Evolutionary conservation across 2,888 invertebrate genomes (phyloP).

Genomic region (Strigamia maritima): DNA sequence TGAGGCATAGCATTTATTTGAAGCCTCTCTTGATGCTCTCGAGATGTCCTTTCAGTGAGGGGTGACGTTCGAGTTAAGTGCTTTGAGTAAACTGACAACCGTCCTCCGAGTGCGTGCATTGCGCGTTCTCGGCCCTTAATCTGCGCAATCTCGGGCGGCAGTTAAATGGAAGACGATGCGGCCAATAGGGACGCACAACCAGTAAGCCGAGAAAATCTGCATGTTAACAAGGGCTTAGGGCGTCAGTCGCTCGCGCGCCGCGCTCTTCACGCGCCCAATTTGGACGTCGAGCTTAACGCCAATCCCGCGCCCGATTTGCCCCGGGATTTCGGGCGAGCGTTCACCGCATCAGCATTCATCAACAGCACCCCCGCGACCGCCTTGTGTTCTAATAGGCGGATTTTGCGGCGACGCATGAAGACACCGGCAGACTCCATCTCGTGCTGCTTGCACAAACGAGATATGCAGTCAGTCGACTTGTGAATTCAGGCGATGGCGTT

Average conservation of each 20-base stretch:
- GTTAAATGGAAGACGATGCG: conserved; percentile 38
- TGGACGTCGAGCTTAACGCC: conserved; percentile 36
- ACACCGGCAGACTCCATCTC: conserved; percentile 3
- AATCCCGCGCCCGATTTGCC: conserved; percentile 38
- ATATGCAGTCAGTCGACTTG: conserved; percentile 3
- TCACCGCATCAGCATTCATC: conserved; percentile 40
- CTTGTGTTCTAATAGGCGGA: conserved; percentile 37
- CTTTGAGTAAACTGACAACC: conserved; percentile 28
- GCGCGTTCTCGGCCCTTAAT: conserved; percentile 29
- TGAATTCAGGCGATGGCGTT: conserved; percentile 12
- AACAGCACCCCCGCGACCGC: conserved; percentile 36
- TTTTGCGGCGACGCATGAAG: conserved; percentile 33
- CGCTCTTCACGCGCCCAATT: conserved; percentile 37
- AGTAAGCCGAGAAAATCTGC: conserved; percentile 40
- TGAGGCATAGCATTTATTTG: conserved; percentile 8
- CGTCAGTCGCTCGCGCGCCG: conserved; percentile 34
- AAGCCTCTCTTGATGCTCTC: background rate
- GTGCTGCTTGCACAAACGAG: background rate
- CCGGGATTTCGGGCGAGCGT: conserved; percentile 36
- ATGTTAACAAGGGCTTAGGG: conserved; percentile 39
- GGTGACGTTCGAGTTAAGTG: conserved; percentile 23
- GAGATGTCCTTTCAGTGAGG: conserved; percentile 14
- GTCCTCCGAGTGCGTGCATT: conserved; percentile 24
- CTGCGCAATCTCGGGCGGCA: conserved; percentile 38
- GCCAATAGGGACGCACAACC: conserved; percentile 36